Base-by-base conservation (phyloP, 1,140 invertebrate genomes). In the Mactra quadrangularis region DNA sequence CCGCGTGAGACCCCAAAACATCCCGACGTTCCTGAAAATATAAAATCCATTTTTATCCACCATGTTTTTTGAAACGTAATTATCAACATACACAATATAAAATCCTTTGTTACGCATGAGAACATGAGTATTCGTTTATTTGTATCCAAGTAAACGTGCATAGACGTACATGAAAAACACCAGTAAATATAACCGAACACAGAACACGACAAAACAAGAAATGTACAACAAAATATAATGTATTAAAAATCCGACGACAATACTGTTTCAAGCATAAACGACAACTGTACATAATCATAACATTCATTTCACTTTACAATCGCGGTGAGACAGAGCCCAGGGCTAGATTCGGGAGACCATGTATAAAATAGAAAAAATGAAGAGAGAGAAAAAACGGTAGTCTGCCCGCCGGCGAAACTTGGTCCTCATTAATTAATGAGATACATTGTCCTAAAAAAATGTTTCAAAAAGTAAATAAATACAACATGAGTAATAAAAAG, bases 1-100 rank as follows among this genome's bases (percentile, higher is more conserved):
- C 91, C 33, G 91, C 91, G 91, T 96, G 95, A 85, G 95, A 94
- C 84, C 95, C 95, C 87, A 96, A 93, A 87, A 96, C 94, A 93
- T 96, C 96, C 15, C 93, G 88, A 0, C 93, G 87, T 45, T 93
- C 92, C 95, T 96, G 94, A n/a, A 93, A 94, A 41, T 6, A 41
- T 7, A 41, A 41, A 41, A 6, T 41, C 38, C 38, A 15, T 41
- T 6, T 41, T 41, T 7, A 57, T 57, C 22, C 55, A 17, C 9
- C 3, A 0, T 41, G 38, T 55, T n/a, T n/a, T n/a, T n/a, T n/a
- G n/a, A n/a, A n/a, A n/a, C n/a, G n/a, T n/a, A n/a, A n/a, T n/a
- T n/a, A n/a, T n/a, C n/a, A n/a, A n/a, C 68, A 55, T 33, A 55
- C 11, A 35, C 25, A n/a, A 55, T 19, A 55, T 55, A 13, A 53